Base-by-base conservation (phyloP, 2,888 invertebrate species). In the Xestia c-nigrum region DNA sequence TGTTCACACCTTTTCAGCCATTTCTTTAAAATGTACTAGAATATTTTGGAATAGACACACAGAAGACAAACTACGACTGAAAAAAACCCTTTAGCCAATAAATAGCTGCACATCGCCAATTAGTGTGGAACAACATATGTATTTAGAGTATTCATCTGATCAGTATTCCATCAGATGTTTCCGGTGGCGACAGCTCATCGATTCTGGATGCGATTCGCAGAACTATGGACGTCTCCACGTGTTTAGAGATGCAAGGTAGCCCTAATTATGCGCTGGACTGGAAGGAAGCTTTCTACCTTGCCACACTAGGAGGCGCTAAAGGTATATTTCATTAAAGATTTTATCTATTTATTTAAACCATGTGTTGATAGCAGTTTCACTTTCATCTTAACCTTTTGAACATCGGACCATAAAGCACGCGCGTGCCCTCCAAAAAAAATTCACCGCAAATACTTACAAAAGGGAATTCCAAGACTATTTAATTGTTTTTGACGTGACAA, bases 271-370 rank as follows among this genome's bases (percentile, higher is more conserved):
- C 98, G 0, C 91, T 99, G 3, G 97, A 97, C 81, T 98, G 98
- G 94, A 97, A 97, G 80, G 98, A 99, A 86, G 98, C 97, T 0
- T 98, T 99, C 91, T 98, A 98, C 92, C 96, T 99, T 87, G 99
- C 99, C 21, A 99, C 99, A 3, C 94, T 99, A 71, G 99, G 99
- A 31, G 99, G 99, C 10, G 99, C 99, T 78, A 97, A 97, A 97
- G 98, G 98, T 98, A 95, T 38, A 6, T 38, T n/a, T 46, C 1
- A 19, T 40, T 24, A 5, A 57, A 0, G 24, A 57, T 31, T 40
- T 16, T 16, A 6, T 52, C 7, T 46, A 31, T 38, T 64, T 40
- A 16, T 46, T 52, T 5, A 10, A 52, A 19, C 2, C 12, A 21
- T 5, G 5, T 21, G 16, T 40, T 47, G 3, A 5, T 21, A 57